Conservation (phyloP, 2,888 invertebrate genomes). For the Drosophila hamatofila region DNA sequence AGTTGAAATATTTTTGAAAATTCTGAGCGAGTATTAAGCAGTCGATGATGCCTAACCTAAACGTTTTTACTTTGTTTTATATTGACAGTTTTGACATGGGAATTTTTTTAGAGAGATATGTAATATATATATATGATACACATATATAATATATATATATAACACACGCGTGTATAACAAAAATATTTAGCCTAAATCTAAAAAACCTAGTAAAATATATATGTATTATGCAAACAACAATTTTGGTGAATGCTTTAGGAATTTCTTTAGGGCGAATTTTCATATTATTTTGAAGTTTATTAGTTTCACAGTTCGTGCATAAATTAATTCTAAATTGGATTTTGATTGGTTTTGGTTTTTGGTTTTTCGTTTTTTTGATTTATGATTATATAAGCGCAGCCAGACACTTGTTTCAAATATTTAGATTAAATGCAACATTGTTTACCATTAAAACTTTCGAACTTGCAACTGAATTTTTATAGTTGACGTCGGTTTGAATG, state of each 20-base stretch:
- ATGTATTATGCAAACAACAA: constrained; percentile 45
- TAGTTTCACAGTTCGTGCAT: constrained; percentile 34
- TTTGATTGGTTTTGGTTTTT: constrained; percentile 9
- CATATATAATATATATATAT: constrained; percentile 5
- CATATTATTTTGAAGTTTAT: constrained; percentile 13
- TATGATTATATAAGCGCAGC: constrained; percentile 65
- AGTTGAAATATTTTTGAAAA: neutral
- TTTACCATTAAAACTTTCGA: constrained; percentile 73
- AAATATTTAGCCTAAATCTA: constrained; percentile 26
- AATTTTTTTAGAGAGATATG: constrained; percentile 25
- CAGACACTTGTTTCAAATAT: constrained; percentile 11
- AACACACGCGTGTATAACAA: neutral
- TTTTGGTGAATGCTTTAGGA: constrained; percentile 15
- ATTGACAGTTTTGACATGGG: constrained; percentile 76
- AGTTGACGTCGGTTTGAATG: constrained; percentile 32
- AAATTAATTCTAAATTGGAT: constrained; percentile 51
- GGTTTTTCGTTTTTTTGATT: constrained; percentile 29
- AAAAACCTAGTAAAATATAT: constrained; percentile 20
- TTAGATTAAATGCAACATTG: constrained; percentile 38
- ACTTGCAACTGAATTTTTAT: constrained; percentile 45
- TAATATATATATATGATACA: constrained; percentile 11
- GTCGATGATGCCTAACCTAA: neutral
- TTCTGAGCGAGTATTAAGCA: neutral
- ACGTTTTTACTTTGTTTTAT: constrained; percentile 20
- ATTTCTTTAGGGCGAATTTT: constrained; percentile 36